Percentiles rank a stretch among this genome's conserved stretches.
phyloP scores from a whole-genome alignment of 1,140 invertebrate species.

The Drosophila arawakana region DNA sequence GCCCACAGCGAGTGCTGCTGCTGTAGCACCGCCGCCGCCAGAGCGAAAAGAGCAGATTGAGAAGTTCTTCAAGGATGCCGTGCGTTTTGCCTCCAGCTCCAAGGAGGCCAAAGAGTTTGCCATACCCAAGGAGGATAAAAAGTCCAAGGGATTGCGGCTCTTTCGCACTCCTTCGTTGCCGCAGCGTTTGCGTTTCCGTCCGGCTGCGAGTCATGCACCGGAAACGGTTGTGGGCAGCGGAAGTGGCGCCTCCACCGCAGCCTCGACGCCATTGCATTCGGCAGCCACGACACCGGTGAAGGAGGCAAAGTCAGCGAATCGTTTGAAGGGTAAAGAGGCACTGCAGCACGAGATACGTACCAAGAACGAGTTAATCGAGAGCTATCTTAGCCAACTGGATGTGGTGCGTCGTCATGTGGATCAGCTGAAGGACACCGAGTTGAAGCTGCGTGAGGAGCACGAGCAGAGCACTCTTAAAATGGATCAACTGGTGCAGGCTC shows the following conservation, averaged over 20 bases:
- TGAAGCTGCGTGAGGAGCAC: constrained; percentile 72
- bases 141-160: constrained; percentile 75
- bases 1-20: constrained; percentile 44
- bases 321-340: constrained; percentile 82
- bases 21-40: constrained; percentile 36
- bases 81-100: constrained; percentile 71
- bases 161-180: constrained; percentile 82
- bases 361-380: constrained; percentile 81
- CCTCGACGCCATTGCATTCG: constrained; percentile 77
- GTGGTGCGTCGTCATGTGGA: constrained; percentile 76
- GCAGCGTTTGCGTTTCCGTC: constrained; percentile 79
- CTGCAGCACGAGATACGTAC: constrained; percentile 79
- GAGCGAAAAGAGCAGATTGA: constrained; percentile 83
- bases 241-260: constrained; percentile 65
- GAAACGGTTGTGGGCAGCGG: constrained; percentile 29
- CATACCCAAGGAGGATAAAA: constrained; percentile 82
- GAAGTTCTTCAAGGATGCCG: constrained; percentile 83
- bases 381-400: constrained; percentile 76
- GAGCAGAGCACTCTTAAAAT: constrained; percentile 59
- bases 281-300: constrained; percentile 77
- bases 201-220: constrained; percentile 62
- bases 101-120: constrained; percentile 83
- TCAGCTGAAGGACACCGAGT: constrained; percentile 76
- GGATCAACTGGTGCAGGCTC: constrained; percentile 64
- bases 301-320: constrained; percentile 74